Percentiles rank a stretch among this genome's conserved stretches.
Evolutionary conservation across 2,113 vertebrate species (phyloP).

Genomic region (Oncorhynchus kisutch): DNA sequence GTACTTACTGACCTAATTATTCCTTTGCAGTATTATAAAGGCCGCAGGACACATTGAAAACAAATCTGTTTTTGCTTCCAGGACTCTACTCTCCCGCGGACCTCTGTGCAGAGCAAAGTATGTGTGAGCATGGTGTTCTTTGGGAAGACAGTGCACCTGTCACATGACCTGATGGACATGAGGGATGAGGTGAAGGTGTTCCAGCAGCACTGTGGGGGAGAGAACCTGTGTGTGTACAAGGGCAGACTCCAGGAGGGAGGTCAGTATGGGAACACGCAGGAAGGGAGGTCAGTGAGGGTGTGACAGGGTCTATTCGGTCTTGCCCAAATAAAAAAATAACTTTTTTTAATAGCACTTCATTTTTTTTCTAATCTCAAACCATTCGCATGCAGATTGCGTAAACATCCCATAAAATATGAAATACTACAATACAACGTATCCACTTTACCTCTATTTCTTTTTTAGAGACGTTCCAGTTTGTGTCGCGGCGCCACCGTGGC

Average conservation of each 20-base stretch:
- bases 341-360: too few relatives aligned
- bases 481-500: conserved; percentile 85
- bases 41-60: too few relatives aligned
- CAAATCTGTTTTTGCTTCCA: conserved; percentile 43
- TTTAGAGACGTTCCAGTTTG: conserved; percentile 87
- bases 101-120: conserved; percentile 76
- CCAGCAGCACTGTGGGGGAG: conserved; percentile 94
- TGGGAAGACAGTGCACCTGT: conserved; percentile 82
- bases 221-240: conserved; percentile 92
- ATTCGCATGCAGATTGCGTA: too few relatives aligned
- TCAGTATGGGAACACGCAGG: conserved; percentile 52
- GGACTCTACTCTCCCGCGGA: conserved; percentile 75
- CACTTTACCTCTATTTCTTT: conserved; percentile 18
- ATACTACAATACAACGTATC: not conserved
- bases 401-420: not conserved
- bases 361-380: too few relatives aligned
- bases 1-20: too few relatives aligned
- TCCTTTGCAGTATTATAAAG: too few relatives aligned
- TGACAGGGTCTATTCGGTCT: too few relatives aligned
- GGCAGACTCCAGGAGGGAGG: conserved; percentile 86
- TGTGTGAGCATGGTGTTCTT: conserved; percentile 84
- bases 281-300: too few relatives aligned
- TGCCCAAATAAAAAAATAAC: too few relatives aligned
- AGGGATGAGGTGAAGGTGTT: conserved; percentile 88
- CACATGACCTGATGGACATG: conserved; percentile 64